These are phyloP conservation scores for Syritta pipiens DNA, from an alignment of 2,888 invertebrate genomes.

Conservation along the genomic window DNA sequence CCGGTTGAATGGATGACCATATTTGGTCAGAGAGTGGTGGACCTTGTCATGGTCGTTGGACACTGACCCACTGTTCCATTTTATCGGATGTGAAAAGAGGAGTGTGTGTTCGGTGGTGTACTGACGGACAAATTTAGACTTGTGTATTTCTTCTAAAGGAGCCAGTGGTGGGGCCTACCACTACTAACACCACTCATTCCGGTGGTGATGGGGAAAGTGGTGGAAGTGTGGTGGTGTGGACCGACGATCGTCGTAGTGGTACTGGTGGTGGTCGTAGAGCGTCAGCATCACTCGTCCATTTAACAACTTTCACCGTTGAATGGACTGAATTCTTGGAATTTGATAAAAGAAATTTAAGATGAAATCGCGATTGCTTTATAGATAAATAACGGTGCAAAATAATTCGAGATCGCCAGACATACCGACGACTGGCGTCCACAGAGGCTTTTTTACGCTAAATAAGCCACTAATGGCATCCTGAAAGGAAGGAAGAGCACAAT, in stretches of 20 bases:
- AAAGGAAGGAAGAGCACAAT: too few species aligned
- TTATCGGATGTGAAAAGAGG: neutral
- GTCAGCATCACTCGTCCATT: conserved; percentile 2
- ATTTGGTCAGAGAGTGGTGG: conserved; percentile 50
- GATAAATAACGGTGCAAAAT: conserved; percentile 20
- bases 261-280: conserved; percentile 22
- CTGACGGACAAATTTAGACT: neutral
- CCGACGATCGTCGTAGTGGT: neutral
- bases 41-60: conserved; percentile 48
- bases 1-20: conserved; percentile 42
- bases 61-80: conserved; percentile 56
- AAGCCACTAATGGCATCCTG: too few species aligned
- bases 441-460: too few species aligned
- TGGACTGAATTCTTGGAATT: conserved; percentile 39
- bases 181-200: too few species aligned
- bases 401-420: neutral
- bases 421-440: neutral
- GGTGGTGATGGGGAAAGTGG: neutral
- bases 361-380: conserved; percentile 16
- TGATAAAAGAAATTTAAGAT: conserved; percentile 5
- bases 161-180: too few species aligned
- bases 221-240: neutral
- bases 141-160: too few species aligned
- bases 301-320: conserved; percentile 42
- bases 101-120: conserved; percentile 1